Evolutionary conservation across 2,113 vertebrate species (phyloP), one percentile per base, ranked within the genome.

Genomic region (Pogonocichla stellata): DNA sequence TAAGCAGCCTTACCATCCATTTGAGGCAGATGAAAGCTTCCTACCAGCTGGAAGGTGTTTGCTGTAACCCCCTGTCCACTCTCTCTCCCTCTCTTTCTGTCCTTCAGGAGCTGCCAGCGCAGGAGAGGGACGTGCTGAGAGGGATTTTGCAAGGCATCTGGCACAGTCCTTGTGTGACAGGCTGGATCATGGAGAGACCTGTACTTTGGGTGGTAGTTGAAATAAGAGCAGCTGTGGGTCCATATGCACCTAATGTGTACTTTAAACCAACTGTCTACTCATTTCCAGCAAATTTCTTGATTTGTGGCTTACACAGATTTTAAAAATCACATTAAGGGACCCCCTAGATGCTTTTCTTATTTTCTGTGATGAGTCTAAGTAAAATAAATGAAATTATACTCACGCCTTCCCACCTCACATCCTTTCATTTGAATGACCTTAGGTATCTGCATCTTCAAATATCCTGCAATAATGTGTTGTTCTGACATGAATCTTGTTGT

Each of bases 41-140:
- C 74, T 67, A 84, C n/a, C 86, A 95, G 66, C 89, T 95, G 84
- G 84, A 88, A 91, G 62, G 38, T 57, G 67, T 75, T 96, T 93
- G 53, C 16, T 75, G 70, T 43, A 79, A 71, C 13, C 28, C 31
- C 5, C n/a, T 43, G 45, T 53, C 69, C 53, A 75, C 16, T 36
- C 10, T 28, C 50, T 48, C 53, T 28, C 50, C 40, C 53, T 66
- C 61, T 60, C 51, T 64, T 47, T 45, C 45, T 74, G 24, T 61
- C 43, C 26, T 70, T 86, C 8, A 3, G 62, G 82, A 60, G n/a
- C 71, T 47, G 70, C 65, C 25, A 28, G 66, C 36, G 38, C 22
- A 8, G 33, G 15, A 77, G 70, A 80, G 19, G 14, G 64, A 80
- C 24, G 29, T 10, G 9, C 53, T 0, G 6, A 54, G 47, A 85